These are phyloP conservation scores for Zeugodacus cucurbitae DNA, from an alignment of 1,140 invertebrate genomes.

Conservation along the genomic window DNA sequence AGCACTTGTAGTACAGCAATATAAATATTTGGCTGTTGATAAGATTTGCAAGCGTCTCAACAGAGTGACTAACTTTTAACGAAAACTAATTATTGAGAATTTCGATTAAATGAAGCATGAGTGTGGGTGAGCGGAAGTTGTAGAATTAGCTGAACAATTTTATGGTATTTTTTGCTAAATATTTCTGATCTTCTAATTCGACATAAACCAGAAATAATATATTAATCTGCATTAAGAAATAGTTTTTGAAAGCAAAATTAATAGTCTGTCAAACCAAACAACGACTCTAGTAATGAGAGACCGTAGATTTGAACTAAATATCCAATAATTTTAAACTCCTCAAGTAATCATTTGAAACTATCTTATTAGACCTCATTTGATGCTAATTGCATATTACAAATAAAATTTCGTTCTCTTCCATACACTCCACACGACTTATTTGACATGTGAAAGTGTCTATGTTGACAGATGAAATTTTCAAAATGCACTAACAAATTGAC, in stretches of 20 bases:
- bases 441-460: background rate
- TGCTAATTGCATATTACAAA: background rate
- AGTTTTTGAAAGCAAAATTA: background rate
- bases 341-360: background rate
- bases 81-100: background rate
- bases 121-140: background rate
- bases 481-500: constrained; percentile 11
- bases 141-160: background rate
- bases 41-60: background rate
- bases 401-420: background rate
- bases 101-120: background rate
- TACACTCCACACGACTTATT: background rate
- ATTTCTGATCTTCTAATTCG: no score
- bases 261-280: no score
- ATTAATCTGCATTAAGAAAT: background rate
- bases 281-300: no score
- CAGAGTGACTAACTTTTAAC: background rate
- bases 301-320: background rate
- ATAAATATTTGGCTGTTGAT: background rate
- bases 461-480: background rate
- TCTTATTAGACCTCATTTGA: background rate
- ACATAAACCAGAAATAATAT: no score
- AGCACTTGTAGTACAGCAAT: background rate
- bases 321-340: no score
- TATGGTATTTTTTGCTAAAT: background rate